phyloP scores from a whole-genome alignment of 2,888 invertebrate genomes.

The Clistopyga incitator region DNA sequence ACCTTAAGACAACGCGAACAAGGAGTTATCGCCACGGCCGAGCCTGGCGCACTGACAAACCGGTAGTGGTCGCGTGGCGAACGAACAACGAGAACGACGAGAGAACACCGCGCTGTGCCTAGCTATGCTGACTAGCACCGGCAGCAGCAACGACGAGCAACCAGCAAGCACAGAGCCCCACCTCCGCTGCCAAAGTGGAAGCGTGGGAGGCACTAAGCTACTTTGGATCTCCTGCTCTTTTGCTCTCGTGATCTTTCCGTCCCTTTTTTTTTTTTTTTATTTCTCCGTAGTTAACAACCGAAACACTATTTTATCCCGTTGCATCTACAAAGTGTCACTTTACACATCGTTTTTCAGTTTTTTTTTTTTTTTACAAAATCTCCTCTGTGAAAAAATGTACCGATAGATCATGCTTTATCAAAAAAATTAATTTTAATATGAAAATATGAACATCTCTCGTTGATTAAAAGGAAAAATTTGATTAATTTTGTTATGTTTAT shows the following conservation, averaged over 20 bases:
- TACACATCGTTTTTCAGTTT: neutral
- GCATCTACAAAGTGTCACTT: neutral
- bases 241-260: conserved; percentile 46
- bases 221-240: conserved; percentile 71
- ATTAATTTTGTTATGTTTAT: no score
- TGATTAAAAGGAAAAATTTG: no score
- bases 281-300: conserved; percentile 1
- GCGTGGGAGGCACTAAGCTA: conserved; percentile 80
- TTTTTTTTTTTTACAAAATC: neutral
- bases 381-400: no score
- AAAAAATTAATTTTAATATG: no score
- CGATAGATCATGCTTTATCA: no score
- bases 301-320: conserved; percentile 23
- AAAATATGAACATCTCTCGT: no score
- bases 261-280: no score
- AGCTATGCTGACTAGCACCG: conserved; percentile 62
- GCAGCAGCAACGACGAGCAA: conserved; percentile 52
- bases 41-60: conserved; percentile 77
- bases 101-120: conserved; percentile 64
- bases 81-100: conserved; percentile 74
- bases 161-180: conserved; percentile 73
- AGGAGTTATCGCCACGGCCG: conserved; percentile 73
- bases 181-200: conserved; percentile 75
- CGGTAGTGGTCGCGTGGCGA: conserved; percentile 76
- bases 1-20: conserved; percentile 52